These are phyloP conservation scores for Lithobates pipiens DNA, from an alignment of 2,797 vertebrate genomes.

Conservation along the genomic window DNA sequence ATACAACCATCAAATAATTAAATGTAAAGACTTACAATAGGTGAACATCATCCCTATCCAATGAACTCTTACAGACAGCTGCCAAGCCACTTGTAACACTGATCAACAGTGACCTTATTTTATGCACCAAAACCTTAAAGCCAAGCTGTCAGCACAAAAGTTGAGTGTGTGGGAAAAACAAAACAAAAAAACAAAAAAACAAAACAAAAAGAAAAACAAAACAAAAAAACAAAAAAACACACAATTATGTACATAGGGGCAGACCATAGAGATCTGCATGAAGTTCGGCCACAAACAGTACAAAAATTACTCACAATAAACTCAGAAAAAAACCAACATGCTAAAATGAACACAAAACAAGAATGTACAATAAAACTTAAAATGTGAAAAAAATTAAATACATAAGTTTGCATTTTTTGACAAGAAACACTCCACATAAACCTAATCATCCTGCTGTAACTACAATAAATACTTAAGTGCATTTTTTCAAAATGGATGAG, in stretches of 20 bases:
- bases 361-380: conserved; percentile 72
- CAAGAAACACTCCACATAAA: conserved; percentile 69
- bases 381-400: conserved; percentile 68
- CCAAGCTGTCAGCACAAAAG: conserved; percentile 81
- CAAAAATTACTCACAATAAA: conserved; percentile 81
- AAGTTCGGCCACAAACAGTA: conserved; percentile 79
- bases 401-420: conserved; percentile 67
- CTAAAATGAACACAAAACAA: conserved; percentile 75
- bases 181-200: conserved; percentile 73
- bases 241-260: conserved; percentile 77
- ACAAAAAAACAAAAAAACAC: conserved; percentile 76
- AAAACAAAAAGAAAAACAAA: conserved; percentile 70
- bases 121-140: conserved; percentile 78
- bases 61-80: conserved; percentile 80
- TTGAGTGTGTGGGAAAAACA: conserved; percentile 71
- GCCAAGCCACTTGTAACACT: conserved; percentile 84
- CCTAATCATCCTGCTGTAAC: conserved; percentile 62
- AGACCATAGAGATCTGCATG: conserved; percentile 73
- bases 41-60: conserved; percentile 78
- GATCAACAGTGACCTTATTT: conserved; percentile 84
- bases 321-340: conserved; percentile 77
- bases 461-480: conserved; percentile 70
- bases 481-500: conserved; percentile 71
- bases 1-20: conserved; percentile 88
- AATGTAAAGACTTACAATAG: conserved; percentile 79